phyloP scores from a whole-genome alignment of 2,113 vertebrate species.

The Scolopax mira region DNA sequence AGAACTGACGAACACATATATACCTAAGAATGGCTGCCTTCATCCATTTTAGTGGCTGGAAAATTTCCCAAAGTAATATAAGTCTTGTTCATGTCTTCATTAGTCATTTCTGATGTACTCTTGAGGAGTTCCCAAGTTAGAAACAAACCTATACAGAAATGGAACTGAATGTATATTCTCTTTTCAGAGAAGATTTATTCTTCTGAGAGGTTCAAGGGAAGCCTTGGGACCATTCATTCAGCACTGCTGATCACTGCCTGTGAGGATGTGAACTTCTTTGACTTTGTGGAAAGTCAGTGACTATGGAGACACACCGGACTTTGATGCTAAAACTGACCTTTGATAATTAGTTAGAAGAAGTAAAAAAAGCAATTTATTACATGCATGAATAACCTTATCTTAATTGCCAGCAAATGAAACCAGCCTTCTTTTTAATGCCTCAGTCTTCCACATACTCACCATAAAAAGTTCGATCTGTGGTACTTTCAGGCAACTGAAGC shows the following conservation, averaged over 20 bases:
- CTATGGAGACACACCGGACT: background rate
- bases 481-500: background rate
- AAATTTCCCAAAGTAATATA: constrained; percentile 51
- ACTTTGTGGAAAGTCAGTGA: background rate
- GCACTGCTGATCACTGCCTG: background rate
- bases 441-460: background rate
- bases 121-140: constrained; percentile 27
- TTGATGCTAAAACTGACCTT: constrained; percentile 20
- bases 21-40: background rate
- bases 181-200: constrained; percentile 58
- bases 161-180: constrained; percentile 29
- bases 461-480: background rate
- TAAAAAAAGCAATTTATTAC: background rate
- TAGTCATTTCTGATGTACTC: constrained; percentile 49
- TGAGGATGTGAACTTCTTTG: background rate
- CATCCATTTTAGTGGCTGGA: constrained; percentile 22
- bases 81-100: constrained; percentile 23
- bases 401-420: constrained; percentile 29
- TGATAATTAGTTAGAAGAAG: constrained; percentile 16
- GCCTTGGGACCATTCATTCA: background rate
- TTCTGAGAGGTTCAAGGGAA: background rate
- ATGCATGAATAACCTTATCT: background rate
- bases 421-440: background rate
- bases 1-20: background rate
- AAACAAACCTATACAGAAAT: constrained; percentile 47